Evolutionary conservation across 1,140 invertebrate species (phyloP).

Genomic region (Zaprionus taronus): DNA sequence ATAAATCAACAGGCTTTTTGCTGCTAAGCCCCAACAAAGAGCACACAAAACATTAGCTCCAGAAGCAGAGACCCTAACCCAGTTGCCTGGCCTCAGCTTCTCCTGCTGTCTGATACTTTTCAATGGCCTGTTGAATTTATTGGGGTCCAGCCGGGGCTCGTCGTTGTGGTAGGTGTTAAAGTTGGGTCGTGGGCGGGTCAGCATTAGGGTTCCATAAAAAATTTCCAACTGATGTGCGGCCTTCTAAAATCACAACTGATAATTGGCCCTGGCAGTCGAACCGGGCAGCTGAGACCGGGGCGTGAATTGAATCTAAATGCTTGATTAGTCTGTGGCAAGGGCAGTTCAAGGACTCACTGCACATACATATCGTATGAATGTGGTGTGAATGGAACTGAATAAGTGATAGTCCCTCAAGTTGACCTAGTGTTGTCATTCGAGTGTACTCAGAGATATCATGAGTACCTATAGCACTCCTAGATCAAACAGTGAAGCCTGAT

Average conservation of each 20-base stretch:
- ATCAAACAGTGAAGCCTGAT: neutral
- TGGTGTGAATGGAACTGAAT: conserved; percentile 1
- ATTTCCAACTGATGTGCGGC: conserved; percentile 41
- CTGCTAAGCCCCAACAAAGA: neutral
- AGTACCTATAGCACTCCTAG: neutral
- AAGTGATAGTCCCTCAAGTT: neutral
- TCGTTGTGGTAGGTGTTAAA: conserved; percentile 28
- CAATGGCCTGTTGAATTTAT: conserved; percentile 58
- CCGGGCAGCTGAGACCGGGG: conserved; percentile 50
- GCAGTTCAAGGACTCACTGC: neutral
- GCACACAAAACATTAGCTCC: conserved; percentile 21
- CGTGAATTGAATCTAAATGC: conserved; percentile 65
- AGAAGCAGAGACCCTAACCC: conserved; percentile 22
- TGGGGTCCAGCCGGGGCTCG: conserved; percentile 45
- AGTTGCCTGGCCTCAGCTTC: conserved; percentile 16
- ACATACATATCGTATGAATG: neutral
- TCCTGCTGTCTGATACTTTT: conserved; percentile 30
- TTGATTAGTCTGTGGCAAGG: conserved; percentile 47
- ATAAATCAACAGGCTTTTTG: conserved; percentile 71
- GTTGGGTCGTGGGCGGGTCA: neutral
- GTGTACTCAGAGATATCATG: neutral
- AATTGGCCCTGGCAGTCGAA: conserved; percentile 52
- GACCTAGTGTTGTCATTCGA: neutral
- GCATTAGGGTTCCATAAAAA: conserved; percentile 46
- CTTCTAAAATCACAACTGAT: conserved; percentile 70